Conservation (phyloP, 2,797 vertebrate genomes). For the Sitta carolinensis region DNA sequence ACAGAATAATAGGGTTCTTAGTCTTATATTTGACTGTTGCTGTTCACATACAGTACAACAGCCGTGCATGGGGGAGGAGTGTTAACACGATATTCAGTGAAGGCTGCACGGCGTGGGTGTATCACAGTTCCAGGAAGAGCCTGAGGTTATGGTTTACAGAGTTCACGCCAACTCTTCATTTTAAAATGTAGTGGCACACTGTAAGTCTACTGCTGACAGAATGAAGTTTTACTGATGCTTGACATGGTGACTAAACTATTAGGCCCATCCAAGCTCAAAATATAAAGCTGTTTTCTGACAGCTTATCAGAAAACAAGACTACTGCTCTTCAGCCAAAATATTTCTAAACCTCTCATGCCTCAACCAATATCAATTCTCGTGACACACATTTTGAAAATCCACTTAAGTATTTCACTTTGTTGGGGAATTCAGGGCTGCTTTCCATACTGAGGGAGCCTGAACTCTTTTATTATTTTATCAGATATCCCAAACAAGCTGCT, state of each 20-base stretch:
- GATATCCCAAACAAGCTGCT: neutral
- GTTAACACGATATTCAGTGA: conserved; percentile 63
- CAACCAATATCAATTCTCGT: conserved; percentile 11
- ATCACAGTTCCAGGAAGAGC: conserved; percentile 70
- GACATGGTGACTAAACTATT: conserved; percentile 66
- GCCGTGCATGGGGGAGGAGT: conserved; percentile 64
- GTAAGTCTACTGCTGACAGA: conserved; percentile 61
- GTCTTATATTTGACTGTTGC: conserved; percentile 66
- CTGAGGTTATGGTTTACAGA: conserved; percentile 68
- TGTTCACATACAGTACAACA: conserved; percentile 67
- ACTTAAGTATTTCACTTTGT: neutral
- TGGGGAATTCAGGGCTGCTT: neutral
- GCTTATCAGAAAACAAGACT: conserved; percentile 65
- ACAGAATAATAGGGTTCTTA: conserved; percentile 63
- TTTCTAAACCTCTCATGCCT: conserved; percentile 29
- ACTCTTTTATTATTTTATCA: neutral
- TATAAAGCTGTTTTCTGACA: conserved; percentile 67
- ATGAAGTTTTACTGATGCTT: conserved; percentile 64
- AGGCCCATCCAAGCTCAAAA: conserved; percentile 64
- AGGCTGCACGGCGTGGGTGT: conserved; percentile 67
- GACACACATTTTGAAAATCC: conserved; percentile 41
- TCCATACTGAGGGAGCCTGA: neutral
- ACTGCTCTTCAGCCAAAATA: conserved; percentile 58
- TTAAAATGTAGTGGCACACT: conserved; percentile 52
- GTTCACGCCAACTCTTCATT: conserved; percentile 65